Evolutionary conservation across 2,797 vertebrate species (phyloP).

Genomic region (Sparus aurata): DNA sequence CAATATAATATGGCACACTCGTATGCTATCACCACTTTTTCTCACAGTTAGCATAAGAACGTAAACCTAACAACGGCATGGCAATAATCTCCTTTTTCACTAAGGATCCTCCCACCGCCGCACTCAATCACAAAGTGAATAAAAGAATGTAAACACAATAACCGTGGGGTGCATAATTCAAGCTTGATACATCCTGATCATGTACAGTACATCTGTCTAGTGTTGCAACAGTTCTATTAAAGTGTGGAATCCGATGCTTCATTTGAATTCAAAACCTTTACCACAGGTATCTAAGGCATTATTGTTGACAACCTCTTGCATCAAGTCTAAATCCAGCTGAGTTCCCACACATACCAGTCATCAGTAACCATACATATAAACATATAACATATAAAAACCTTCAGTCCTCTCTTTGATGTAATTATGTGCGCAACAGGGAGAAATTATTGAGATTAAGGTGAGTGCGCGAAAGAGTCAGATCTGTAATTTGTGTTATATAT

Average conservation of each 20-base stretch:
- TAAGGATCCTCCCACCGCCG: too few relatives aligned
- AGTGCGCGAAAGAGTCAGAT: background rate
- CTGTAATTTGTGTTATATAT: background rate
- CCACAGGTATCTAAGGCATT: background rate
- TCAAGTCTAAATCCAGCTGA: background rate
- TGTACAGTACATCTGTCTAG: background rate
- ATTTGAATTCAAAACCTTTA: slow-evolving; percentile 1
- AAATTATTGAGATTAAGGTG: background rate
- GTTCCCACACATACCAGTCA: background rate
- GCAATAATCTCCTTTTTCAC: background rate
- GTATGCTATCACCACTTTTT: background rate
- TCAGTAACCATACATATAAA: background rate
- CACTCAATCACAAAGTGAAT: background rate
- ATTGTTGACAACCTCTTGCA: background rate
- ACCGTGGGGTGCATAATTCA: background rate
- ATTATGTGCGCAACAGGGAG: background rate
- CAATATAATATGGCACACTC: too few relatives aligned
- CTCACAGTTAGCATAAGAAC: background rate
- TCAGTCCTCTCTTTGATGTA: background rate
- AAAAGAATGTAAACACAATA: slow-evolving; percentile 5
- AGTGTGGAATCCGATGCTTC: background rate
- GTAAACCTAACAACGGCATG: background rate
- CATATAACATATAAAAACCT: background rate
- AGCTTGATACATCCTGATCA: background rate
- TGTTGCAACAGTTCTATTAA: background rate